phyloP scores from a whole-genome alignment of 2,113 vertebrate genomes.

The Limanda limanda region DNA sequence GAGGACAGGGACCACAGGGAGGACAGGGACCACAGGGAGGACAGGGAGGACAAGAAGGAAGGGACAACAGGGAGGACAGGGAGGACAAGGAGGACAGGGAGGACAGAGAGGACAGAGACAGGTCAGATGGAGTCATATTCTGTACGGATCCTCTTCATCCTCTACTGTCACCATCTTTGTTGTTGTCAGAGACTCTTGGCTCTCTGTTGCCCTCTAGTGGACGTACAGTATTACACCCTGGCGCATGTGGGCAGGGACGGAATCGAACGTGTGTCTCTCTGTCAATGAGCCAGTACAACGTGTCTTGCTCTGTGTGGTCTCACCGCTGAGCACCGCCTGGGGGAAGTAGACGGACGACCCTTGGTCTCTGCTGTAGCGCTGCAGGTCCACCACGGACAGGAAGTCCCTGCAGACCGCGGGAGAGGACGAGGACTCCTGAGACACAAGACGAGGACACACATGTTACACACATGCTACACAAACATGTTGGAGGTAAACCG shows the following conservation, averaged over 20 bases:
- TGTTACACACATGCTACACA: too few relatives aligned
- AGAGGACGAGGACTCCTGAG: slow-evolving; percentile 30
- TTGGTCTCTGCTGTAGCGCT: slow-evolving; percentile 74
- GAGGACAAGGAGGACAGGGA: neutral
- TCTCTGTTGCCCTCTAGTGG: too few relatives aligned
- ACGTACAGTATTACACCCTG: too few relatives aligned
- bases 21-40: neutral
- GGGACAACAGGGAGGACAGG: too few relatives aligned
- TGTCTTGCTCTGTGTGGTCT: neutral
- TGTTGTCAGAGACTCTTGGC: too few relatives aligned
- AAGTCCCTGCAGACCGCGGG: slow-evolving; percentile 56
- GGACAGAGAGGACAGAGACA: too few relatives aligned
- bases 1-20: too few relatives aligned
- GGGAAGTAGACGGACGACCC: slow-evolving; percentile 68
- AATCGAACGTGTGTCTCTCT: neutral
- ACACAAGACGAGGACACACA: neutral
- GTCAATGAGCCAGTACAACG: too few relatives aligned
- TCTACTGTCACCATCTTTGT: too few relatives aligned
- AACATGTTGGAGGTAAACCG: neutral
- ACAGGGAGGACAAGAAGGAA: neutral
- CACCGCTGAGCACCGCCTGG: slow-evolving; percentile 58
- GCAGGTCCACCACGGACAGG: slow-evolving; percentile 59
- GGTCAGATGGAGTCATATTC: too few relatives aligned
- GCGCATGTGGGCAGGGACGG: too few relatives aligned
- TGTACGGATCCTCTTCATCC: too few relatives aligned